Percentiles rank a stretch among this genome's conserved stretches.
These are phyloP conservation scores for Carlito syrichta DNA, from an alignment of 2,113 vertebrate genomes.

Conservation along the genomic window DNA sequence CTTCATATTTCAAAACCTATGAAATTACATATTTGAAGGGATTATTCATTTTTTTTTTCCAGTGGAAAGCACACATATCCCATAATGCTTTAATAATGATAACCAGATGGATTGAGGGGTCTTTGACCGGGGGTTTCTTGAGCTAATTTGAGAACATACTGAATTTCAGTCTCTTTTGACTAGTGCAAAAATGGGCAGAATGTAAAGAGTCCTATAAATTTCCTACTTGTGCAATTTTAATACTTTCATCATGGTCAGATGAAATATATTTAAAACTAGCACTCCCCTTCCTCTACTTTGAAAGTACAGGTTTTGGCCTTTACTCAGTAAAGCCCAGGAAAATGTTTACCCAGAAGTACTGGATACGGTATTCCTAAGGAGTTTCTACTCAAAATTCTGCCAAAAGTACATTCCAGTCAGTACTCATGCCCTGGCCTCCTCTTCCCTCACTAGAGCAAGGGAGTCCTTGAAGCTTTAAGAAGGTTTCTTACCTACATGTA, in stretches of 20 bases:
- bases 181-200: slow-evolving; percentile 73
- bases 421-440: not conserved
- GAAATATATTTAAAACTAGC: slow-evolving; percentile 39
- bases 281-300: slow-evolving; percentile 61
- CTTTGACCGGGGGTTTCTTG: slow-evolving; percentile 60
- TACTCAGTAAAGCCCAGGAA: slow-evolving; percentile 26
- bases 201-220: slow-evolving; percentile 69
- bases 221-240: slow-evolving; percentile 69
- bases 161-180: slow-evolving; percentile 72
- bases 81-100: slow-evolving; percentile 73
- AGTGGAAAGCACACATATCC: slow-evolving; percentile 40
- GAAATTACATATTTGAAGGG: slow-evolving; percentile 64
- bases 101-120: slow-evolving; percentile 76
- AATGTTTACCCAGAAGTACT: not conserved
- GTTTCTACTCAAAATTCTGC: not conserved
- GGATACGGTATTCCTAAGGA: not conserved
- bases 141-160: slow-evolving; percentile 71
- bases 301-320: slow-evolving; percentile 63
- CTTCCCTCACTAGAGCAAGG: not conserved
- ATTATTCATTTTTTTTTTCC: slow-evolving; percentile 62
- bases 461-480: not conserved
- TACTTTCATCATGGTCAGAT: slow-evolving; percentile 69
- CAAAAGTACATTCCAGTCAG: not conserved
- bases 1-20: slow-evolving; percentile 65
- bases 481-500: not conserved